Conservation (phyloP, 2,113 vertebrate genomes). For the Podarcis cretensis region DNA sequence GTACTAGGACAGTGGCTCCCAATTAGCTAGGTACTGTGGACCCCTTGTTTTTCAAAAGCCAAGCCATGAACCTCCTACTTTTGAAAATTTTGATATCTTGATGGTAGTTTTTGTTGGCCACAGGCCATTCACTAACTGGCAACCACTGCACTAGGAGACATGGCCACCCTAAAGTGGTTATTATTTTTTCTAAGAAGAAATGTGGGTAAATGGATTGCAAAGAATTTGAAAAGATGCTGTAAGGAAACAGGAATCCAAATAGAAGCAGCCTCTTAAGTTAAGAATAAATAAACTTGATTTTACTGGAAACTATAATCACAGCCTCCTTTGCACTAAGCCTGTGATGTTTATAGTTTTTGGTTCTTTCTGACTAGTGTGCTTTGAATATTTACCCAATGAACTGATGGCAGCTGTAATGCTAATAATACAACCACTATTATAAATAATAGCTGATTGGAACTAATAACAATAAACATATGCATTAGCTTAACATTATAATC, state of each 20-base stretch:
- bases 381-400: constrained; percentile 31
- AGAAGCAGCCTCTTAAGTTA: not conserved
- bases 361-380: constrained; percentile 23
- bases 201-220: not conserved
- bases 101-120: too few relatives aligned
- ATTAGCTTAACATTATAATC: constrained; percentile 29
- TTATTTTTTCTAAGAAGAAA: not conserved
- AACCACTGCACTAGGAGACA: too few relatives aligned
- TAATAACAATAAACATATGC: constrained; percentile 34
- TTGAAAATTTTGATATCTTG: too few relatives aligned
- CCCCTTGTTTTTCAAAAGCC: too few relatives aligned
- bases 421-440: constrained; percentile 11
- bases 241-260: not conserved
- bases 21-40: too few relatives aligned
- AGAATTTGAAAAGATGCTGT: not conserved
- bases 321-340: constrained; percentile 6
- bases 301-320: constrained; percentile 7
- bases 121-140: too few relatives aligned
- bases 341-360: constrained; percentile 5
- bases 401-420: not conserved
- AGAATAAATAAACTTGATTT: constrained; percentile 6
- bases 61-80: too few relatives aligned
- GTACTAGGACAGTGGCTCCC: too few relatives aligned
- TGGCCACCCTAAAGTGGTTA: too few relatives aligned
- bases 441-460: constrained; percentile 22